Percentiles rank a stretch among this genome's conserved stretches.
Evolutionary conservation across 2,888 invertebrate genomes (phyloP).

Genomic region (Desoria tigrina): DNA sequence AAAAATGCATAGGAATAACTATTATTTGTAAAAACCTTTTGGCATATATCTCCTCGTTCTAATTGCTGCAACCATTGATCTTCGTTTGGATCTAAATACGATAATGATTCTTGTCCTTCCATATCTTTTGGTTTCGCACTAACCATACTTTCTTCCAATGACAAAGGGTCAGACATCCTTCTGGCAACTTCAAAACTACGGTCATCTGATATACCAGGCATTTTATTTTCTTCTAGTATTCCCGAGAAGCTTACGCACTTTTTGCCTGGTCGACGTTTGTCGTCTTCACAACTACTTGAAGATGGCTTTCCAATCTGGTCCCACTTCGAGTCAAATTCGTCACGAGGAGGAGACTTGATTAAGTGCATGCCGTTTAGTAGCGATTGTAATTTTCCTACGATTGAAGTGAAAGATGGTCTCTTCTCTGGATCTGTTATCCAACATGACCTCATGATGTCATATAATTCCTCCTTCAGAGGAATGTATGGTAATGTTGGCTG

Average conservation of each 20-base stretch:
- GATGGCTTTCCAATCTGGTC: constrained; percentile 35
- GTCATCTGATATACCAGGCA: background rate
- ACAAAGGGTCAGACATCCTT: background rate
- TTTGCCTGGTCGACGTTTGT: constrained; percentile 20
- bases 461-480: constrained; percentile 43
- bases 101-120: background rate
- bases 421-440: constrained; percentile 38
- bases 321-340: constrained; percentile 52
- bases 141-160: too few relatives aligned
- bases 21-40: background rate
- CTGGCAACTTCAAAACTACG: constrained; percentile 7
- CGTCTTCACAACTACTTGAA: too few relatives aligned
- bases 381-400: constrained; percentile 39
- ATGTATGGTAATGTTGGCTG: constrained; percentile 47
- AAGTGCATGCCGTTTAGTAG: constrained; percentile 20
- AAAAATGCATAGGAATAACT: too few relatives aligned
- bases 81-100: constrained; percentile 5
- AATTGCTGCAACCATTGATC: background rate
- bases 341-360: constrained; percentile 22
- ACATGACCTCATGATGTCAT: constrained; percentile 46
- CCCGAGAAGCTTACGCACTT: constrained; percentile 45
- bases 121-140: background rate
- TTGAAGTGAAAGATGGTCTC: constrained; percentile 40
- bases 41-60: constrained; percentile 5
- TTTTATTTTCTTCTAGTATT: constrained; percentile 8